A percentile compares a stretch with the other conserved stretches of the same genome.
Evolutionary conservation across 2,113 vertebrate genomes (phyloP).

Genomic region (Sakesphorus luctuosus): DNA sequence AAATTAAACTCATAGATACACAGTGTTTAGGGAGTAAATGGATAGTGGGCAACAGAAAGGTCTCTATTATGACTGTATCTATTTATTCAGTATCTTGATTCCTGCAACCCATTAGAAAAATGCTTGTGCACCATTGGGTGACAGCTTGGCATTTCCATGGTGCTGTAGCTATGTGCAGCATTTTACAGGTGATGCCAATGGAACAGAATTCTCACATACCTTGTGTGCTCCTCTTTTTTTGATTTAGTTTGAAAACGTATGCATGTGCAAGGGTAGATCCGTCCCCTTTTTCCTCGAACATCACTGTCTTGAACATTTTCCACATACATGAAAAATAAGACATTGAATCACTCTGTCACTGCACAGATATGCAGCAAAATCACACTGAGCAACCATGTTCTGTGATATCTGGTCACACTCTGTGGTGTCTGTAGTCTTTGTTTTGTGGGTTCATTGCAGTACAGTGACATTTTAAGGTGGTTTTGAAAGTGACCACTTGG

Average conservation of each 20-base stretch:
- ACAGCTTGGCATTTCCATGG: neutral
- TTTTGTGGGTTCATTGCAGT: neutral
- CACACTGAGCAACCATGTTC: neutral
- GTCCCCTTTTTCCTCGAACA: neutral
- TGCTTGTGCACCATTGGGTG: neutral
- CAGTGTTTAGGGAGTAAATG: neutral
- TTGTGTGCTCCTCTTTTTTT: neutral
- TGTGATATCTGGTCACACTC: neutral
- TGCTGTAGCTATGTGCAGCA: neutral
- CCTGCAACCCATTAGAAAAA: neutral
- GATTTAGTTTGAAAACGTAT: neutral
- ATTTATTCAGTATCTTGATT: neutral
- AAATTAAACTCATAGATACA: neutral
- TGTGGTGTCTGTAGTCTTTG: neutral
- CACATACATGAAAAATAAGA: neutral
- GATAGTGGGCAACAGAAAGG: neutral
- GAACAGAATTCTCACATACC: neutral
- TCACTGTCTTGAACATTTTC: neutral
- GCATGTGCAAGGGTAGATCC: neutral
- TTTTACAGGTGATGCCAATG: neutral
- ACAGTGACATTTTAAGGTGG: neutral
- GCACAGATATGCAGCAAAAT: neutral
- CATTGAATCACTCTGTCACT: neutral
- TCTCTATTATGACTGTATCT: neutral
- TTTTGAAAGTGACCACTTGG: neutral